Evolutionary conservation across 2,113 vertebrate genomes (phyloP), one percentile per base, ranked within the genome.

Genomic region (Gasterosteus aculeatus): DNA sequence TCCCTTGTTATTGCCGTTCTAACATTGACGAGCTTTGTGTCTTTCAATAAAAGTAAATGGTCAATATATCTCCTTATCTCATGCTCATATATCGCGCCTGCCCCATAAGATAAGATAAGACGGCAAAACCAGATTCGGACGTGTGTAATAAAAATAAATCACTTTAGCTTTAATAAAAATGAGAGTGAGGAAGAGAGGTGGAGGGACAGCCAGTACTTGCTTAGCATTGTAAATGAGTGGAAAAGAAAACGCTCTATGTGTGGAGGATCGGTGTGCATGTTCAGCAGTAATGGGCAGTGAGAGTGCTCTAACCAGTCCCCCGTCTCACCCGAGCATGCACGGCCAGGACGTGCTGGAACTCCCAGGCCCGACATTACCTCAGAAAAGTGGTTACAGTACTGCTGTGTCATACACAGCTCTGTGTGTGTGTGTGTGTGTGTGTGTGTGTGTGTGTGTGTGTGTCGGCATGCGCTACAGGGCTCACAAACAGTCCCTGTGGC

Each of bases 41-140:
- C 57, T 73, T 78, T 61, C 78, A 61, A 6, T 59, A 44, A 87
- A 88, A 85, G 83, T 81, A 77, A 82, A 67, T 12, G 58, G 76
- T 88, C 81, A 87, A 82, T 78, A 86, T 76, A 60, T 72, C 69
- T 26, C 80, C 79, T 82, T 83, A 90, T 90, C 86, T 88, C 60
- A 88, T 88, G 81, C 89, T 86, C 76, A 87, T 86, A 85, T 83
- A 75, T 75, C 10, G 16, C 75, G 80, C 29, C 39, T 29, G 78
- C 84, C 76, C 69, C 69, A 31, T 61, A 70, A 77, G 84, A 92
- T 87, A 35, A 35, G 33, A 92, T 87, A 46, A 54, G 64, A 42
- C 66, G 42, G 46, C 1, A 60, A 76, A 78, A 72, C 73, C 47
- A 80, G 76, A 51, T 65, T 41, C 46, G 49, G 60, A 84, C 59